Conservation (phyloP, 1,140 invertebrate genomes). For the Heliconius congener region DNA sequence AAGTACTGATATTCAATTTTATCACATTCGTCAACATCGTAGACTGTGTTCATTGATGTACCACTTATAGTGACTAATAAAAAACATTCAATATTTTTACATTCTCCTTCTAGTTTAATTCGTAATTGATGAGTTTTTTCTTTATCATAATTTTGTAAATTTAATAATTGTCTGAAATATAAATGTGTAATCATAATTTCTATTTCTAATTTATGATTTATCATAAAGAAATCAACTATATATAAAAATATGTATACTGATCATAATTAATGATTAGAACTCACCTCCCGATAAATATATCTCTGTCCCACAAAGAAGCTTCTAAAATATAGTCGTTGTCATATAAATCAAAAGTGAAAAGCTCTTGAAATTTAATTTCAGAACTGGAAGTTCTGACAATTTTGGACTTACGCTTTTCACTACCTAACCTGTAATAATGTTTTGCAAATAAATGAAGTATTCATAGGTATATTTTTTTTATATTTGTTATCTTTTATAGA, state of each 20-base stretch:
- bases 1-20: constrained; percentile 15
- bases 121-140: constrained; percentile 68
- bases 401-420: constrained; percentile 70
- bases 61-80: constrained; percentile 96
- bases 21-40: constrained; percentile 87
- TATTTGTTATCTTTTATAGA: too few species aligned
- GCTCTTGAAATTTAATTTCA: constrained; percentile 65
- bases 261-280: background rate
- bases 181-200: background rate
- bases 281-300: constrained; percentile 64
- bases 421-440: constrained; percentile 55
- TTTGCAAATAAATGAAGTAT: background rate
- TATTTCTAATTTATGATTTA: background rate
- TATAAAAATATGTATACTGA: background rate
- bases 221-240: background rate
- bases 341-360: constrained; percentile 62
- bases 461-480: too few species aligned
- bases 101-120: constrained; percentile 50
- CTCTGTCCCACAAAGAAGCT: constrained; percentile 59
- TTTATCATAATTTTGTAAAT: constrained; percentile 56
- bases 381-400: constrained; percentile 48
- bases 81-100: constrained; percentile 88
- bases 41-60: constrained; percentile 92
- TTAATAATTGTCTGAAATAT: constrained; percentile 51
- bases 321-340: constrained; percentile 66